A percentile compares a stretch with the other conserved stretches of the same genome.
Conservation (phyloP, 2,888 invertebrate genomes). For the Diloba caeruleocephala region DNA sequence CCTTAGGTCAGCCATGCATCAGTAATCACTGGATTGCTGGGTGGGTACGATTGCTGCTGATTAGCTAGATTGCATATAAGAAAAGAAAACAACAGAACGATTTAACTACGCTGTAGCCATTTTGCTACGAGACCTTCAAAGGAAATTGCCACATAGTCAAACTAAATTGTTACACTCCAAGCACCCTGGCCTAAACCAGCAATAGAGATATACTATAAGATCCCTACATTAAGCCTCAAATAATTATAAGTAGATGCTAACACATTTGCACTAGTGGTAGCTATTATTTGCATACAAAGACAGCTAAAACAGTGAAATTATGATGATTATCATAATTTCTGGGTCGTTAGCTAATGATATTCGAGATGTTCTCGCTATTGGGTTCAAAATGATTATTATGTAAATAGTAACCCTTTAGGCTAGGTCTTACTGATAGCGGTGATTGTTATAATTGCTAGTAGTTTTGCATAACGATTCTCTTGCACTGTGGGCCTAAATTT, state of each 20-base stretch:
- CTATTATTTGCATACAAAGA: slow-evolving; percentile 41
- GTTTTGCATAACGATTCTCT: too few species aligned
- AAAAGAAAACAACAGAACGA: too few species aligned
- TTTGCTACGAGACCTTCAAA: too few species aligned
- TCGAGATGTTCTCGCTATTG: slow-evolving; percentile 45
- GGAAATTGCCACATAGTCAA: too few species aligned
- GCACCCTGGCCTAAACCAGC: not conserved
- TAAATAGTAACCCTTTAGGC: slow-evolving; percentile 46
- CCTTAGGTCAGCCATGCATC: too few species aligned
- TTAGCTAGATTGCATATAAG: too few species aligned
- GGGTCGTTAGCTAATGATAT: slow-evolving; percentile 43
- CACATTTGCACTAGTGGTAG: not conserved
- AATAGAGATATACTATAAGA: not conserved
- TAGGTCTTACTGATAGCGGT: slow-evolving; percentile 17
- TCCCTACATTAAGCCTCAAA: not conserved
- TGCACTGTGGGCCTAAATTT: too few species aligned
- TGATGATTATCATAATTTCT: slow-evolving; percentile 47
- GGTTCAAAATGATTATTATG: slow-evolving; percentile 52
- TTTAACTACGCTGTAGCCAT: too few species aligned
- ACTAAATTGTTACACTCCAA: not conserved
- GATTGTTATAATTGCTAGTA: too few species aligned
- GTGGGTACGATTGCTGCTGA: too few species aligned
- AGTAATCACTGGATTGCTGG: too few species aligned
- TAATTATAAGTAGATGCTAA: not conserved
- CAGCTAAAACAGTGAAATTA: slow-evolving; percentile 21